A percentile compares a stretch with the other conserved stretches of the same genome.
phyloP scores from a whole-genome alignment of 2,888 invertebrate genomes.

The Rhagonycha fulva region DNA sequence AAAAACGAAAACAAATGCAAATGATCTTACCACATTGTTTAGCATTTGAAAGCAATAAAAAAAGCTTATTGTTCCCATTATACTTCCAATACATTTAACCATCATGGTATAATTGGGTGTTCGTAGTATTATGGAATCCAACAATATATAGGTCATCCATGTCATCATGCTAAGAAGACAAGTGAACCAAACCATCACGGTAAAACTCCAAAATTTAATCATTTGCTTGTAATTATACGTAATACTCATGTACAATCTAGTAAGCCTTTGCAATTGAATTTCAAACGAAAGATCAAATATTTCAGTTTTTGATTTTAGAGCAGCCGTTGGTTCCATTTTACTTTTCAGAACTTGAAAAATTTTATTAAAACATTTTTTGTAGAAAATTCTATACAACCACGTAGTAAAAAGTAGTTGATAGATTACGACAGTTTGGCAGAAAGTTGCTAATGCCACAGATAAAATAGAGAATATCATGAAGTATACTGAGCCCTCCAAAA shows the following conservation, averaged over 20 bases:
- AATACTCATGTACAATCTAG: background rate
- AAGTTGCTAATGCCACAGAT: background rate
- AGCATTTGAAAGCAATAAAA: background rate
- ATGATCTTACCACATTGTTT: background rate
- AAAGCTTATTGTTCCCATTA: background rate
- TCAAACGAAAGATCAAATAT: background rate
- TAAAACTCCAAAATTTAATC: background rate
- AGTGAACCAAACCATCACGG: background rate
- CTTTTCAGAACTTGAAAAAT: background rate
- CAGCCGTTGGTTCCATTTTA: background rate
- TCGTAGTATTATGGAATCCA: background rate
- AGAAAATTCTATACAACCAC: background rate
- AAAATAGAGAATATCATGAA: rapidly evolving
- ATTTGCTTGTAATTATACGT: background rate
- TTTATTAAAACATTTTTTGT: background rate
- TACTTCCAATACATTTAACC: background rate
- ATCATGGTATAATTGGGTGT: background rate
- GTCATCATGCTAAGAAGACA: background rate
- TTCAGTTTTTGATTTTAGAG: background rate
- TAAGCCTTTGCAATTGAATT: background rate
- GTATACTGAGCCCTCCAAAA: background rate
- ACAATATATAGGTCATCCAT: background rate
- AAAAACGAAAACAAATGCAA: no score
- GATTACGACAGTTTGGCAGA: background rate
- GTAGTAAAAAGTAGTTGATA: background rate